These are phyloP conservation scores for Hoplodrina ambigua DNA, from an alignment of 2,888 invertebrate genomes.

Conservation along the genomic window DNA sequence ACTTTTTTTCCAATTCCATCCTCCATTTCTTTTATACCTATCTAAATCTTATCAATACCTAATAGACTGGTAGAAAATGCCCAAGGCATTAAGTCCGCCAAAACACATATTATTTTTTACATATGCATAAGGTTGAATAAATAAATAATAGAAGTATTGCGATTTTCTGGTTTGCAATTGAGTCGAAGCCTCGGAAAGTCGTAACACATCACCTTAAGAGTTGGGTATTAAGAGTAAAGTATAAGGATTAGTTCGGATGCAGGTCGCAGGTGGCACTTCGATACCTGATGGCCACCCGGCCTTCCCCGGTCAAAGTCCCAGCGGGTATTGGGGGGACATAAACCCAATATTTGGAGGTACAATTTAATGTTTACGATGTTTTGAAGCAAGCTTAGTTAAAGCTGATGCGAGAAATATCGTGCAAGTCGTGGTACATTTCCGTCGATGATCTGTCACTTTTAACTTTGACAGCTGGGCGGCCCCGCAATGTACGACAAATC, in stretches of 20 bases:
- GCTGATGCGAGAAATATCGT: too few relatives aligned
- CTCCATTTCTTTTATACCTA: too few relatives aligned
- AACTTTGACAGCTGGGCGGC: too few relatives aligned
- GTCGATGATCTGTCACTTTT: too few relatives aligned
- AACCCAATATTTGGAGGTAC: constrained; percentile 25
- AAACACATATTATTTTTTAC: too few relatives aligned
- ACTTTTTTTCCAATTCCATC: too few relatives aligned
- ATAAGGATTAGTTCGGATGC: constrained; percentile 42
- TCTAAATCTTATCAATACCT: too few relatives aligned
- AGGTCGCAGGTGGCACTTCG: constrained; percentile 54
- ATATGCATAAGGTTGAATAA: background rate
- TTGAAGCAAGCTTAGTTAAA: background rate
- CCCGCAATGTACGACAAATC: too few relatives aligned
- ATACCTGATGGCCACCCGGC: constrained; percentile 42
- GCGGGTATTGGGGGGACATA: constrained; percentile 39
- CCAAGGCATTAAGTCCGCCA: too few relatives aligned
- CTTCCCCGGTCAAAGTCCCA: constrained; percentile 7
- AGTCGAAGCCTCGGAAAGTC: background rate
- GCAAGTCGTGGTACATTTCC: too few relatives aligned
- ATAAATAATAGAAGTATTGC: background rate
- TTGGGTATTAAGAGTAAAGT: constrained; percentile 31
- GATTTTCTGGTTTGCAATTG: background rate
- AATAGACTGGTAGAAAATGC: too few relatives aligned
- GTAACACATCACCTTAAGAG: constrained; percentile 22
- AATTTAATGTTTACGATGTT: constrained; percentile 24